Conservation (phyloP, 1,140 invertebrate genomes). For the Orussus abietinus region DNA sequence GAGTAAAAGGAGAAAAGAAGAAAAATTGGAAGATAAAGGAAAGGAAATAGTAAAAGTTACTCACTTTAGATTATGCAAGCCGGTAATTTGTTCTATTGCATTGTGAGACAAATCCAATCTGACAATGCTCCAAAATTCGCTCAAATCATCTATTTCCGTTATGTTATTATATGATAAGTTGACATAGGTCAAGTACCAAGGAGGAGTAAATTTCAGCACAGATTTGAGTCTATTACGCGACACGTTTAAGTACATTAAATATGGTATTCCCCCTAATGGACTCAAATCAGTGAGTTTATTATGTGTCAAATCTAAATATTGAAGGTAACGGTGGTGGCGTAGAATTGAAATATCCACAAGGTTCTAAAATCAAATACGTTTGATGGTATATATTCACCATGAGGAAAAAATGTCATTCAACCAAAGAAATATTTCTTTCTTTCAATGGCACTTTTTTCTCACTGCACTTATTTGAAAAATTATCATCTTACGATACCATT, state of each 20-base stretch:
- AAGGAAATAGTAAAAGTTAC: conserved; percentile 9
- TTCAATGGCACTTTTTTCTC: not conserved
- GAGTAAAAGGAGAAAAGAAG: too few relatives aligned
- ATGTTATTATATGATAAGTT: conserved; percentile 34
- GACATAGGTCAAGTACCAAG: conserved; percentile 35
- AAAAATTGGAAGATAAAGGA: too few relatives aligned
- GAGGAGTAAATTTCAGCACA: conserved; percentile 24
- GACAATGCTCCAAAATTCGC: conserved; percentile 37
- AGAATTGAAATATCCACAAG: conserved; percentile 27
- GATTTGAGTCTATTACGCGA: conserved; percentile 26
- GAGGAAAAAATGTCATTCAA: too few relatives aligned
- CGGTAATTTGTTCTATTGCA: conserved; percentile 28
- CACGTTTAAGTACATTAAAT: conserved; percentile 29
- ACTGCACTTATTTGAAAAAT: not conserved
- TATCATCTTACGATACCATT: too few relatives aligned
- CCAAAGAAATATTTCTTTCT: too few relatives aligned
- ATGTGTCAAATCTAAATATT: conserved; percentile 32
- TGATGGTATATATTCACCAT: too few relatives aligned
- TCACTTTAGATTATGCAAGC: conserved; percentile 34
- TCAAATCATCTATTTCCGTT: conserved; percentile 24
- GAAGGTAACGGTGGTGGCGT: conserved; percentile 26
- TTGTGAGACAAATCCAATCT: conserved; percentile 37
- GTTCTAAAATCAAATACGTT: too few relatives aligned
- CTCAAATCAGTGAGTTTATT: conserved; percentile 29
- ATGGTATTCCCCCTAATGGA: conserved; percentile 21